These are phyloP conservation scores for Scelioninae gen. 1 DNA, from an alignment of 2,888 invertebrate genomes.

Conservation along the genomic window DNA sequence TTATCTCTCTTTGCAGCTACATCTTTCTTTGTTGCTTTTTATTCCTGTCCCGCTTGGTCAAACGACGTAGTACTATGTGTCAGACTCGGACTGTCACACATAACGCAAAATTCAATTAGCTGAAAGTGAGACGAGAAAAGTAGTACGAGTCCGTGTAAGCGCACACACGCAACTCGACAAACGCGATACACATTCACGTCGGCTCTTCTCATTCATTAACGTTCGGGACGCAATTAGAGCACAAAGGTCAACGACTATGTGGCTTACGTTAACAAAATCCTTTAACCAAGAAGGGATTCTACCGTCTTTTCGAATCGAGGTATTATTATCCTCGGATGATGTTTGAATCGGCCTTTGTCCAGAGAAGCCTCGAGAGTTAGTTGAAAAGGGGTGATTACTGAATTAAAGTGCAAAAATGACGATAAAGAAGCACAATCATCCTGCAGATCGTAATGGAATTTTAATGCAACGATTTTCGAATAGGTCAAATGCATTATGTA, in stretches of 20 bases:
- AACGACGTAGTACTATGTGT: conserved; percentile 7
- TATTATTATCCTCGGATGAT: background rate
- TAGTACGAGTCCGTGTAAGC: conserved; percentile 34
- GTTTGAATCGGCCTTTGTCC: conserved; percentile 6
- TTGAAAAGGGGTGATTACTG: conserved; percentile 7
- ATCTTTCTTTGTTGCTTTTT: conserved; percentile 6
- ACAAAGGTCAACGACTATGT: conserved; percentile 65
- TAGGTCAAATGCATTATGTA: conserved; percentile 24
- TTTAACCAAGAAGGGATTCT: background rate
- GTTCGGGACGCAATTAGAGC: conserved; percentile 66
- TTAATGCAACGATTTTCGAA: conserved; percentile 25
- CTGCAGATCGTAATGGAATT: conserved; percentile 29
- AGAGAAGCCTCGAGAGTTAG: conserved; percentile 5
- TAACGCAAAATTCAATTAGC: conserved; percentile 56
- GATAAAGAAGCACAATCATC: conserved; percentile 1
- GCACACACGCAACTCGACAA: conserved; percentile 19
- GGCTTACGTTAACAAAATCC: conserved; percentile 6
- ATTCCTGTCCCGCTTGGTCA: background rate
- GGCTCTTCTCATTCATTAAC: conserved; percentile 62
- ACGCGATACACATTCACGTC: conserved; percentile 33
- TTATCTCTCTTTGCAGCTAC: background rate
- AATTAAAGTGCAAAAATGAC: conserved; percentile 5
- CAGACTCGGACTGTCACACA: conserved; percentile 14
- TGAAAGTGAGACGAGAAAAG: conserved; percentile 46
- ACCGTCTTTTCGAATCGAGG: conserved; percentile 1